Evolutionary conservation across 1,140 invertebrate species (phyloP), one percentile per base, ranked within the genome.

Genomic region (Halesus radiatus): DNA sequence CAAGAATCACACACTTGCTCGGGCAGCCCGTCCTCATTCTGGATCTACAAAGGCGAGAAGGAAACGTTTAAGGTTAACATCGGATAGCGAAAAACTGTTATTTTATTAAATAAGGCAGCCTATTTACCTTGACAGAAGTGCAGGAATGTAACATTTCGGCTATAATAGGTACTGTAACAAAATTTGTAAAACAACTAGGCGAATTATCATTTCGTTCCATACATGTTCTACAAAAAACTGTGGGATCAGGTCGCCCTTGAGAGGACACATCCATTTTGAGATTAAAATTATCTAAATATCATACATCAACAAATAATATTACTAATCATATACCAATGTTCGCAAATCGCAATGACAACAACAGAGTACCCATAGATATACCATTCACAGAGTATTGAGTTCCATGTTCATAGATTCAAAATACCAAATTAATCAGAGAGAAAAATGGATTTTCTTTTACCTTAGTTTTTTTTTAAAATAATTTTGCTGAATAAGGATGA

Each of bases 1-100:
- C 82, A 83, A 6, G 77, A n/a, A 52, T 79, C 37, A 74, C 82
- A 83, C 15, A 83, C 62, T 73, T 83, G 82, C 50, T 80, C 79
- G 7, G 82, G 82, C 20, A 83, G 29, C 0, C 82, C 79, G 52
- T 83, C 82, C n/a, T 62, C 58, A 32, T 70, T 75, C 16, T 72
- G 37, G 23, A 83, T 13, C 82, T 83, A 52, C n/a, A 80, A 73
- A 62, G 32, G 10, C 18, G 13, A 45, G 8, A 45, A 45, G 37
- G 62, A 32, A 26, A 29, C 6, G 56, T 20, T 20, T 60, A 23
- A 60, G 56, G 23, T 32, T 16, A 22, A 29, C 2, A 15, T 37
- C 22, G 26, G 37, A 26, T 1, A 8, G 16, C 62, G 29, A 4
- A 32, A 29, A 66, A 66, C 10, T 26, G 13, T 26, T 66, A 16